These are phyloP conservation scores for Orthosia gothica DNA, from an alignment of 2,888 invertebrate genomes.

Conservation along the genomic window DNA sequence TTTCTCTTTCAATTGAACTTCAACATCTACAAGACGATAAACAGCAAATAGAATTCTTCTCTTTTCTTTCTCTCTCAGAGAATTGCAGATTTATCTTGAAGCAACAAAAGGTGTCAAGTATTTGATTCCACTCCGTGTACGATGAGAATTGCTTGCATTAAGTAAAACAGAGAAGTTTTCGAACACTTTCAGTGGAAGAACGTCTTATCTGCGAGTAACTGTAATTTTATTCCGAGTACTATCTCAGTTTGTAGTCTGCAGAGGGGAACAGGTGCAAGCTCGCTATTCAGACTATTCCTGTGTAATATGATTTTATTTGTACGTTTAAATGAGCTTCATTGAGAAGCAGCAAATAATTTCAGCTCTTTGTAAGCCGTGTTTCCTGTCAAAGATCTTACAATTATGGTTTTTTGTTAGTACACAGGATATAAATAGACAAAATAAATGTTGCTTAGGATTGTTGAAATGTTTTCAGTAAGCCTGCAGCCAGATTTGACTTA, in stretches of 20 bases:
- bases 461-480: no score
- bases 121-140: constrained; percentile 34
- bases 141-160: constrained; percentile 26
- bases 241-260: constrained; percentile 6
- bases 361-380: not conserved
- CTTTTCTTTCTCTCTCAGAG: not conserved
- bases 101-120: constrained; percentile 39
- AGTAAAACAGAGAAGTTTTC: constrained; percentile 33
- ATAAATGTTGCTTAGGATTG: no score
- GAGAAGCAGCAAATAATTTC: not conserved
- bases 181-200: constrained; percentile 26
- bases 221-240: constrained; percentile 44
- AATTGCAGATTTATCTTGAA: constrained; percentile 7
- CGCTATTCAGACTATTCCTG: not conserved
- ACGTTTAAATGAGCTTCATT: constrained; percentile 1
- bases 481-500: no score
- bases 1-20: not conserved
- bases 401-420: no score
- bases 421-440: no score
- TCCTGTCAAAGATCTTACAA: not conserved
- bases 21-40: not conserved
- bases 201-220: constrained; percentile 21
- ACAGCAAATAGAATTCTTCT: not conserved
- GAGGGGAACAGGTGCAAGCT: constrained; percentile 12
- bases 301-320: constrained; percentile 23